These are phyloP conservation scores for Lithosia quadra DNA, from an alignment of 2,888 invertebrate species.

Conservation along the genomic window DNA sequence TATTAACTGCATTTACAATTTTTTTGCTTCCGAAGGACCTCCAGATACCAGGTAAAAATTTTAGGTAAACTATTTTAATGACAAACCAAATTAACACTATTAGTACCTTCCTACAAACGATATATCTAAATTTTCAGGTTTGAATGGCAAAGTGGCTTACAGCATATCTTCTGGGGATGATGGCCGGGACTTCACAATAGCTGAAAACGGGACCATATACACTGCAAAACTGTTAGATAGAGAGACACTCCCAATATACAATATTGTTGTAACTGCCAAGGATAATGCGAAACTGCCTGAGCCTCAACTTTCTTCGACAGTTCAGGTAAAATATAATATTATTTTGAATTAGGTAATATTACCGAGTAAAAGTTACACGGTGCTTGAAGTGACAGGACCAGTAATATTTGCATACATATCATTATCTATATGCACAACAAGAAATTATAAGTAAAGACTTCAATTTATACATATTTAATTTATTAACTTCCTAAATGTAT, in stretches of 20 bases:
- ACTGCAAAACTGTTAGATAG: constrained; percentile 93
- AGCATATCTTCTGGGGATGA: constrained; percentile 94
- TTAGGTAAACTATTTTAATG: not conserved
- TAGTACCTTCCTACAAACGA: not conserved
- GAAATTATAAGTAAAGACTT: not conserved
- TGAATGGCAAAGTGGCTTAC: constrained; percentile 94
- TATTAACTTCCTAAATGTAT: not conserved
- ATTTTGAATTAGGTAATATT: not conserved
- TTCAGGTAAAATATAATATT: constrained; percentile 86
- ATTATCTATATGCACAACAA: not conserved
- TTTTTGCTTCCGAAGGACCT: constrained; percentile 30
- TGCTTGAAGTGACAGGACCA: not conserved
- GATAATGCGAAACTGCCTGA: constrained; percentile 93
- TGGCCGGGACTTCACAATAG: constrained; percentile 92
- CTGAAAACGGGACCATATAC: constrained; percentile 94
- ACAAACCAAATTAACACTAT: not conserved
- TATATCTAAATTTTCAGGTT: constrained; percentile 85
- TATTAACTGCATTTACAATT: constrained; percentile 7
- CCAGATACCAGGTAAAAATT: constrained; percentile 24
- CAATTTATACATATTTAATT: not conserved
- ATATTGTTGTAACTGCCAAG: constrained; percentile 93
- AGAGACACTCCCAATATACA: constrained; percentile 93
- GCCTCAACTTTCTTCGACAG: constrained; percentile 93
- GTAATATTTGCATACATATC: not conserved
- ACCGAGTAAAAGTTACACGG: not conserved